These are phyloP conservation scores for Yasuhikotakia modesta DNA, from an alignment of 2,797 vertebrate genomes.

Conservation along the genomic window DNA sequence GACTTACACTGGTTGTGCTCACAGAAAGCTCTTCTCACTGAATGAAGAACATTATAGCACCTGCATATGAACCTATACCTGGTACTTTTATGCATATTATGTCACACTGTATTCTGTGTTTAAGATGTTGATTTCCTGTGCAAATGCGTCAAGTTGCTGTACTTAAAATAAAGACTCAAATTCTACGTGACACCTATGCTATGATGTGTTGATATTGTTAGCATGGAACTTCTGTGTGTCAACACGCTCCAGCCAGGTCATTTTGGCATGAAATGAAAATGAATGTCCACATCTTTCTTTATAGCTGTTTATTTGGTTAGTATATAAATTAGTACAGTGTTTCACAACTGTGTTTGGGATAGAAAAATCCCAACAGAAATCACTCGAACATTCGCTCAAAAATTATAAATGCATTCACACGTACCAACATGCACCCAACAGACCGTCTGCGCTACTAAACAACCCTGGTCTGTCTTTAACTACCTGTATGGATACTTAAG, in stretches of 20 bases:
- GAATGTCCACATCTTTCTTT: conserved; percentile 41
- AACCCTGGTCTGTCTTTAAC: conserved; percentile 33
- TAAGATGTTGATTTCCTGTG: conserved; percentile 80
- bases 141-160: conserved; percentile 87
- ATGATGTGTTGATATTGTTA: neutral
- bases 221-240: too few species aligned
- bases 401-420: conserved; percentile 54
- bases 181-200: conserved; percentile 76
- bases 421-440: conserved; percentile 43
- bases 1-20: conserved; percentile 84
- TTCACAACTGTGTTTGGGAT: conserved; percentile 46
- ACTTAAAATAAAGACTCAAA: conserved; percentile 87
- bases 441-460: conserved; percentile 47
- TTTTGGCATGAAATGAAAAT: conserved; percentile 21
- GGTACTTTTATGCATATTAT: conserved; percentile 86
- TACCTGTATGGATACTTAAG: conserved; percentile 46
- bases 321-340: conserved; percentile 64
- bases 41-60: conserved; percentile 81
- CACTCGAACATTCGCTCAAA: conserved; percentile 33
- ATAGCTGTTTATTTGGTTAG: conserved; percentile 72
- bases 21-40: conserved; percentile 75
- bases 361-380: conserved; percentile 24
- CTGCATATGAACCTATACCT: conserved; percentile 82
- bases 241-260: neutral
- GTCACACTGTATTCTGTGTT: conserved; percentile 83